These are phyloP conservation scores for Suillia variegata DNA, from an alignment of 2,888 invertebrate genomes.

Conservation along the genomic window DNA sequence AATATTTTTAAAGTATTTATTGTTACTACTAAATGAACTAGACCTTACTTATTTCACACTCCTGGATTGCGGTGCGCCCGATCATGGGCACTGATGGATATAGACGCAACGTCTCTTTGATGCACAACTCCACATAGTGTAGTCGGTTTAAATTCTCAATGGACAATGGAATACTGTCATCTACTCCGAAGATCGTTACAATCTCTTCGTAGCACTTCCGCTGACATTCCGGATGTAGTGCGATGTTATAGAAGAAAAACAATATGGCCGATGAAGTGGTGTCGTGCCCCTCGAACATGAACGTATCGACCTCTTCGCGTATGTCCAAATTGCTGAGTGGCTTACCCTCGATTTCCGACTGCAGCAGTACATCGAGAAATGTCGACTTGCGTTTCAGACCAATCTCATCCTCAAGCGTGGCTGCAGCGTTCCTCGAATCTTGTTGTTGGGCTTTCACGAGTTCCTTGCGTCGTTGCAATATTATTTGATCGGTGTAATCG, in stretches of 20 bases:
- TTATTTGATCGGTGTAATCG: constrained; percentile 65
- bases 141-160: constrained; percentile 52
- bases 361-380: constrained; percentile 71
- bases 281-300: no score
- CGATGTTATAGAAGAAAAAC: constrained; percentile 63
- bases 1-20: no score
- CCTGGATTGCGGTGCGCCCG: constrained; percentile 52
- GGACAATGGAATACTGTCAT: constrained; percentile 48
- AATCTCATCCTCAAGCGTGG: constrained; percentile 50
- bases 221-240: constrained; percentile 62
- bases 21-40: no score
- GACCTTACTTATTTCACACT: constrained; percentile 58
- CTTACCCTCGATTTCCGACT: constrained; percentile 66
- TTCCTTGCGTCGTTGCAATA: constrained; percentile 61
- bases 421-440: background rate
- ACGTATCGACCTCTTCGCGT: constrained; percentile 73
- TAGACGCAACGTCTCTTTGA: constrained; percentile 58
- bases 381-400: constrained; percentile 69
- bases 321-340: constrained; percentile 67
- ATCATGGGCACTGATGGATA: constrained; percentile 58
- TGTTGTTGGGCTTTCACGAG: constrained; percentile 39
- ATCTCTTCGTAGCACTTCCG: constrained; percentile 62
- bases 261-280: constrained; percentile 64
- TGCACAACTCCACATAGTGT: constrained; percentile 56
- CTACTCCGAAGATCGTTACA: constrained; percentile 55